These are phyloP conservation scores for Hypercompe scribonia DNA, from an alignment of 2,888 invertebrate species.

Conservation along the genomic window DNA sequence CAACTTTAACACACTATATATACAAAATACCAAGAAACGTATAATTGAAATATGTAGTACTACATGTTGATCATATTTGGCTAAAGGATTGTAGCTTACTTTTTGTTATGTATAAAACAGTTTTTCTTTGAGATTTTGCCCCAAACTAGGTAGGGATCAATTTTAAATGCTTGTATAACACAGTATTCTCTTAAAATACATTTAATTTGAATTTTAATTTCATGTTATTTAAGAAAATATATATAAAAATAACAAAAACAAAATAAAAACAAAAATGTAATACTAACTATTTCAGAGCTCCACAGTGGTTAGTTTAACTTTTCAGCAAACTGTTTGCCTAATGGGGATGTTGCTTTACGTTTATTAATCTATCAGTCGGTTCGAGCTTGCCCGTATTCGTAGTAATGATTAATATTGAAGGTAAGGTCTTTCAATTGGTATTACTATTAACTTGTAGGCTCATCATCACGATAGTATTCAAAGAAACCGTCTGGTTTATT, in stretches of 20 bases:
- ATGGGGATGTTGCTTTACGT: not conserved
- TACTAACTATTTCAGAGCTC: too few species aligned
- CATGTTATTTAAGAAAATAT: too few species aligned
- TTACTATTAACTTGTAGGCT: not conserved
- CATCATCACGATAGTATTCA: too few species aligned
- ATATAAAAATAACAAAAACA: too few species aligned
- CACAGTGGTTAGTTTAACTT: not conserved
- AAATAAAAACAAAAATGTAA: too few species aligned
- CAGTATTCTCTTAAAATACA: too few species aligned
- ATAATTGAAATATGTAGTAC: not conserved
- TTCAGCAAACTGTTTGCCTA: not conserved
- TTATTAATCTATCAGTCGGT: not conserved
- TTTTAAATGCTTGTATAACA: too few species aligned
- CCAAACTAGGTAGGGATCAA: too few species aligned
- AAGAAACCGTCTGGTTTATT: too few species aligned
- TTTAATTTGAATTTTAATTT: too few species aligned
- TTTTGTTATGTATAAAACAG: not conserved
- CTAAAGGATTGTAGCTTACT: not conserved
- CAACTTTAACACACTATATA: slow-evolving; percentile 13
- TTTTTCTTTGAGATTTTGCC: too few species aligned
- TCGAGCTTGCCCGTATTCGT: not conserved
- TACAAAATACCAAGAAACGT: slow-evolving; percentile 17
- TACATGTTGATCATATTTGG: not conserved
- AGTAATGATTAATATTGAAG: not conserved
- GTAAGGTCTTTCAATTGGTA: not conserved